Evolutionary conservation across 2,797 vertebrate species (phyloP).

Genomic region (Eulemur albifrons): DNA sequence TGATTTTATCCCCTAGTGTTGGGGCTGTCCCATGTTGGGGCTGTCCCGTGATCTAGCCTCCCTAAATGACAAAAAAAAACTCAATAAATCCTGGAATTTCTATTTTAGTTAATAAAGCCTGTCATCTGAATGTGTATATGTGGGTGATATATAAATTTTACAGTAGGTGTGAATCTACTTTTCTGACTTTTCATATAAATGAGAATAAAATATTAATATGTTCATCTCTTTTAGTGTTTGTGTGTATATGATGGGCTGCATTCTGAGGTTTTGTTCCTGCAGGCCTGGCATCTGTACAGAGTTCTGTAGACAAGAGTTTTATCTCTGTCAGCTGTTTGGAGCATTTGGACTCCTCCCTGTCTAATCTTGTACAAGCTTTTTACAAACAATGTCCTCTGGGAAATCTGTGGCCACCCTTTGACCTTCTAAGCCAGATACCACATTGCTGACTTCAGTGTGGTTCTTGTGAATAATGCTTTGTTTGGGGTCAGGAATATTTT

Average conservation of each 20-base stretch:
- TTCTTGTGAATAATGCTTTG: slow-evolving; percentile 33
- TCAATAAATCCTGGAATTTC: background rate
- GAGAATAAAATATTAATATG: slow-evolving; percentile 2
- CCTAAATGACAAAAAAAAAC: background rate
- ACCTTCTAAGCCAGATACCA: background rate
- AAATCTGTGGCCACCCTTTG: background rate
- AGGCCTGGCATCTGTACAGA: background rate
- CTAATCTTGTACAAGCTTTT: slow-evolving; percentile 28
- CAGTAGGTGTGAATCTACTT: background rate
- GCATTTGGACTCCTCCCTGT: background rate
- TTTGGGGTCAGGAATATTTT: slow-evolving; percentile 29
- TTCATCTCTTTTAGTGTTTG: background rate
- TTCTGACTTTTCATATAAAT: slow-evolving; percentile 1
- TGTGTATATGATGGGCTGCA: background rate
- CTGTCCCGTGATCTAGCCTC: background rate
- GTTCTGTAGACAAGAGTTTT: background rate
- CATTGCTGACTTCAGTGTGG: slow-evolving; percentile 32
- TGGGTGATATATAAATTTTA: background rate
- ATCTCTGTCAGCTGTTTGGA: background rate
- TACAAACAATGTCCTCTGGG: background rate
- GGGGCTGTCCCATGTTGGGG: background rate
- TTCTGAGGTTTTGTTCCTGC: background rate
- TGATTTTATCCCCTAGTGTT: background rate
- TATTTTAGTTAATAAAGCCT: background rate
- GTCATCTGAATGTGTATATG: background rate